Percentiles rank a stretch among this genome's conserved stretches.
These are phyloP conservation scores for Drosophila repleta DNA, from an alignment of 1,140 invertebrate genomes.

Conservation along the genomic window DNA sequence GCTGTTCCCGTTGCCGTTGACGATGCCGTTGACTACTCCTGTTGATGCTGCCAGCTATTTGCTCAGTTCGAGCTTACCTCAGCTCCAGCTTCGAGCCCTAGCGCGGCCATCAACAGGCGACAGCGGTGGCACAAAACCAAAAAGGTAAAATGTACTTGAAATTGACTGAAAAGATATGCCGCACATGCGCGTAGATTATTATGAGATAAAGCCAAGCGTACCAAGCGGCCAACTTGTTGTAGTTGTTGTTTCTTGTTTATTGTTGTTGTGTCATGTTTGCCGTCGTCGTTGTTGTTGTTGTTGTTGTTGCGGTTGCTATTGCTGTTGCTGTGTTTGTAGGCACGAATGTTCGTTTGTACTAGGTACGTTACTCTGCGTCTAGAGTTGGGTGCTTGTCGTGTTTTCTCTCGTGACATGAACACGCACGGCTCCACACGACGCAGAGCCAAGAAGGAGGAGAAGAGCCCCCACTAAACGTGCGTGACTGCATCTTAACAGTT, in stretches of 20 bases:
- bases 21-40: slow-evolving; percentile 50
- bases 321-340: neutral
- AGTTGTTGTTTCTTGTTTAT: slow-evolving; percentile 3
- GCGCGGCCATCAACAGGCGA: slow-evolving; percentile 23
- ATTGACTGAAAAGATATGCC: slow-evolving; percentile 79
- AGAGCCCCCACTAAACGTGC: neutral
- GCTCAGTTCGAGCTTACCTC: slow-evolving; percentile 40
- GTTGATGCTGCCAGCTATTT: slow-evolving; percentile 54
- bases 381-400: neutral
- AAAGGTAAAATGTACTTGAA: slow-evolving; percentile 75
- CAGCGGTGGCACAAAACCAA: slow-evolving; percentile 44
- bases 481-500: neutral
- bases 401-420: neutral
- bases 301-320: neutral
- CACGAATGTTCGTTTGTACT: neutral
- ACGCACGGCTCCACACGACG: neutral
- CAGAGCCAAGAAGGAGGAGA: neutral
- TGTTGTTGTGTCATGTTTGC: slow-evolving; percentile 4
- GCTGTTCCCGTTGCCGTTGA: slow-evolving; percentile 14
- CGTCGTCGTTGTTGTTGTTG: slow-evolving; percentile 4
- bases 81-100: slow-evolving; percentile 36
- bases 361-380: neutral
- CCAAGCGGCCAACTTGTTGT: slow-evolving; percentile 15
- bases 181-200: slow-evolving; percentile 79
- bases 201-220: slow-evolving; percentile 67